Conservation (phyloP, 2,797 vertebrate genomes). For the Pelochelys cantorii region DNA sequence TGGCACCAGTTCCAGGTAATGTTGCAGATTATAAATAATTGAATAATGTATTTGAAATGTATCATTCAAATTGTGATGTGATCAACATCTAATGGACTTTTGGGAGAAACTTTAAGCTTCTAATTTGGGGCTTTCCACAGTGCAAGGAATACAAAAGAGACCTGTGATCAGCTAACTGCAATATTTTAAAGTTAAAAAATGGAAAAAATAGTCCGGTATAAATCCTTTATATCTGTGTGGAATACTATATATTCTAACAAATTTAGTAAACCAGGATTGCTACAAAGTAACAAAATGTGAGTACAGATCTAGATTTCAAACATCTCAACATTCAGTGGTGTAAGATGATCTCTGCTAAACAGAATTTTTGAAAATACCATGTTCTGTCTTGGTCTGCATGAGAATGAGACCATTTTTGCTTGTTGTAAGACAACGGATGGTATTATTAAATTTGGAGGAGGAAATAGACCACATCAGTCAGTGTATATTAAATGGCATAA, state of each 20-base stretch:
- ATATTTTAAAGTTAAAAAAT: background rate
- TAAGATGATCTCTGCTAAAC: background rate
- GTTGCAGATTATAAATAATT: constrained; percentile 35
- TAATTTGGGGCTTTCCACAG: background rate
- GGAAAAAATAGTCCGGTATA: constrained; percentile 3
- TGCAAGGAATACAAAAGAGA: background rate
- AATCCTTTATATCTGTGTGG: background rate
- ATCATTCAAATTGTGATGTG: constrained; percentile 49
- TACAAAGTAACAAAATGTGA: background rate
- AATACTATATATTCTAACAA: constrained; percentile 6
- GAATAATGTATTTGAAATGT: constrained; percentile 45
- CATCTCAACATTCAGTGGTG: background rate
- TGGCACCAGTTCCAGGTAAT: constrained; percentile 56
- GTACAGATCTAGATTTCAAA: background rate
- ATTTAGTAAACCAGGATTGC: constrained; percentile 36
- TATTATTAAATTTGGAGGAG: background rate
- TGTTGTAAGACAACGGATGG: background rate
- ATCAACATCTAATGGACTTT: constrained; percentile 1
- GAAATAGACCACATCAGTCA: background rate
- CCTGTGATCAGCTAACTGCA: background rate
- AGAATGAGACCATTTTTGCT: background rate
- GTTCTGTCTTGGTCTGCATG: background rate
- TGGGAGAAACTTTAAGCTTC: background rate
- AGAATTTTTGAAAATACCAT: background rate
- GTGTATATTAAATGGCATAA: background rate